Percentiles rank a stretch among this genome's conserved stretches.
Evolutionary conservation across 2,113 vertebrate species (phyloP).

Genomic region (Amphiprion percula): DNA sequence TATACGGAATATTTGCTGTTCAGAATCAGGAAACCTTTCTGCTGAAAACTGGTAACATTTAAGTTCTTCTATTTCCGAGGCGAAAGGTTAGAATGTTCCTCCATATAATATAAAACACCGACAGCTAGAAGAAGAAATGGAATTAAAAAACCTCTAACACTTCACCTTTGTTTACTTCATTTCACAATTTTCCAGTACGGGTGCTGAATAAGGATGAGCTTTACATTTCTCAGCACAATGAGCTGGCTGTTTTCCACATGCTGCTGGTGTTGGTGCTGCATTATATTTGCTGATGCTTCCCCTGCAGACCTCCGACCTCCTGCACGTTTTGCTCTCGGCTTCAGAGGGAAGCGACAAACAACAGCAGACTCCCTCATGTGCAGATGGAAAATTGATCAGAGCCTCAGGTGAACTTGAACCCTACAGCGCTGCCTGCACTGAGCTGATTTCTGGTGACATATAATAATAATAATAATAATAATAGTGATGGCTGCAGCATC

Average conservation of each 20-base stretch:
- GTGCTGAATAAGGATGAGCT: background rate
- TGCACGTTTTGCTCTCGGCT: constrained; percentile 34
- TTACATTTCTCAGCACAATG: too few relatives aligned
- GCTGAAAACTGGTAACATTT: constrained; percentile 26
- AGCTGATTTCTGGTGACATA: constrained; percentile 5
- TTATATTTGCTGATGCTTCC: constrained; percentile 39
- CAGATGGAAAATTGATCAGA: constrained; percentile 55
- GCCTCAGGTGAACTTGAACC: constrained; percentile 26
- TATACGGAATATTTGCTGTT: constrained; percentile 8
- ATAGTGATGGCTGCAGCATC: background rate
- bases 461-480: constrained; percentile 17
- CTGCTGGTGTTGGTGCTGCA: constrained; percentile 34
- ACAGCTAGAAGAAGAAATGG: too few relatives aligned
- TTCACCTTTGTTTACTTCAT: background rate
- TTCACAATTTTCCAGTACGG: background rate
- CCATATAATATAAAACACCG: background rate
- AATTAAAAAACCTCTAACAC: background rate
- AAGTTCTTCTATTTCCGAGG: background rate
- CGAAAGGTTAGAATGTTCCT: background rate
- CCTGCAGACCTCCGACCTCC: constrained; percentile 33
- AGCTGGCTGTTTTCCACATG: background rate
- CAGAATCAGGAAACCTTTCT: constrained; percentile 16
- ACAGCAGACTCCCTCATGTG: constrained; percentile 32
- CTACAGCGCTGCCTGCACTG: background rate
- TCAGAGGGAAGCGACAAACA: constrained; percentile 54